Evolutionary conservation across 2,797 vertebrate genomes (phyloP).

Genomic region (Tragopan temminckii): DNA sequence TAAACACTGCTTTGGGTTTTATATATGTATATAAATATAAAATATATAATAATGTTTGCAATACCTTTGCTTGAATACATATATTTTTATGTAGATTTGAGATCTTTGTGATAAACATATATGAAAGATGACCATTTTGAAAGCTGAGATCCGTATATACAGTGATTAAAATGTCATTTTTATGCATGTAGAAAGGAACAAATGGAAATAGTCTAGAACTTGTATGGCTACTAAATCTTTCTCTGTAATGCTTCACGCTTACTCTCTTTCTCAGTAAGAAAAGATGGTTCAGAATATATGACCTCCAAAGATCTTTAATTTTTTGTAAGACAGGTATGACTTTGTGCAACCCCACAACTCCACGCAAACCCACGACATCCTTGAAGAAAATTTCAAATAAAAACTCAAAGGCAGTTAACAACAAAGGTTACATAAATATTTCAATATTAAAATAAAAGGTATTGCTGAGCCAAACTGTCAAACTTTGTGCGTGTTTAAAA

Average conservation of each 20-base stretch:
- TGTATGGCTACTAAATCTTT: background rate
- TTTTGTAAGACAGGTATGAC: background rate
- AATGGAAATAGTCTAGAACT: background rate
- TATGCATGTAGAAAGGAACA: background rate
- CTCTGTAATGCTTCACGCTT: background rate
- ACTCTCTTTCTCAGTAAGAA: background rate
- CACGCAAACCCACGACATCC: background rate
- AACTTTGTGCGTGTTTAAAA: conserved; percentile 4
- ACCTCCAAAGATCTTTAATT: background rate
- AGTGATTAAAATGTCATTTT: background rate
- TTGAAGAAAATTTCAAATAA: background rate
- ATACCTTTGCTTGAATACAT: background rate
- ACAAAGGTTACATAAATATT: background rate
- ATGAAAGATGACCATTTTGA: background rate
- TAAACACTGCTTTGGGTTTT: background rate
- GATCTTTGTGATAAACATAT: background rate
- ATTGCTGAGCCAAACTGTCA: background rate
- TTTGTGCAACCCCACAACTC: background rate
- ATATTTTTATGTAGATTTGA: background rate
- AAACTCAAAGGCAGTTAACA: background rate
- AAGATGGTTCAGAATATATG: background rate
- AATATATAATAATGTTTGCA: background rate
- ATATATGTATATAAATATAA: background rate
- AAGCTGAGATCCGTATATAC: background rate
- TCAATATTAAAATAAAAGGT: background rate